A percentile compares a stretch with the other conserved stretches of the same genome.
Evolutionary conservation across 2,888 invertebrate genomes (phyloP).

Genomic region (Athalia cordata): DNA sequence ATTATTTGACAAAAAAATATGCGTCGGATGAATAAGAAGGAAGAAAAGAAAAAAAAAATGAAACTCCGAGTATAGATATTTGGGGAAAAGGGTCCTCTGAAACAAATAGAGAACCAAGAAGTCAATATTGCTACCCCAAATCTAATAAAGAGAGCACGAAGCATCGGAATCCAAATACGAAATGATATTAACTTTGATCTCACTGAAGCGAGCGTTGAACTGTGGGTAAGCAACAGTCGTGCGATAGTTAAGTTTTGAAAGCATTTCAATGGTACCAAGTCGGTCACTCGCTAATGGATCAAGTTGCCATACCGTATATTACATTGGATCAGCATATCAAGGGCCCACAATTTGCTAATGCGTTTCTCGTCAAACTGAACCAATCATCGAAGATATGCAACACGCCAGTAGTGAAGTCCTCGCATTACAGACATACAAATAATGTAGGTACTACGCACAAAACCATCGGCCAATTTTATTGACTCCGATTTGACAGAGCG

Average conservation of each 20-base stretch:
- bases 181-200: no score
- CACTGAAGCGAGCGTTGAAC: no score
- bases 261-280: background rate
- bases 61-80: background rate
- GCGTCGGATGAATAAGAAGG: background rate
- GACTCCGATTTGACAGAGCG: no score
- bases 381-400: background rate
- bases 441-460: no score
- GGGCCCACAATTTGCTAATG: slow-evolving; percentile 11
- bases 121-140: no score
- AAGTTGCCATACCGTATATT: background rate
- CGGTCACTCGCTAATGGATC: background rate
- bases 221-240: no score
- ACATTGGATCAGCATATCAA: background rate
- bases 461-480: no score
- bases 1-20: slow-evolving; percentile 25
- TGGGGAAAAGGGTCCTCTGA: background rate
- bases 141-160: no score
- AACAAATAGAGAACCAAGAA: no score
- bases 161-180: no score
- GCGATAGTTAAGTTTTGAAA: background rate
- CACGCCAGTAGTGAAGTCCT: background rate
- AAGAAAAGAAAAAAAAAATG: slow-evolving; percentile 13
- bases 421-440: no score
- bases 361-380: slow-evolving; percentile 12